Base-by-base conservation (phyloP, 2,797 vertebrate species). In the Xyrichtys novacula region DNA sequence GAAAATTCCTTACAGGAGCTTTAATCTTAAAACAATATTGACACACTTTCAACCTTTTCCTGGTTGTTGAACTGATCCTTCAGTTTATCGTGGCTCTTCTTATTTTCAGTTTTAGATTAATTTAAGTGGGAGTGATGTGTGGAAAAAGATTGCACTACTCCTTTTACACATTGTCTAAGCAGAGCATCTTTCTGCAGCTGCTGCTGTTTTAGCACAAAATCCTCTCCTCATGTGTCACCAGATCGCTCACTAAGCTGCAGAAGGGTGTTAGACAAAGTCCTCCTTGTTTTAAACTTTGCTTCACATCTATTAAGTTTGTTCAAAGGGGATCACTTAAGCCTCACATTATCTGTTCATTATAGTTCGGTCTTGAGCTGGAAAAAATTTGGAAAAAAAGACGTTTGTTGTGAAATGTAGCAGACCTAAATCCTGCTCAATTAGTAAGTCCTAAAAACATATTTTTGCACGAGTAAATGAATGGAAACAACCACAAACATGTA, bases 401-500 rank as follows among this genome's bases (percentile, higher is more conserved):
- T 16, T 61, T 31, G 19, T n/a, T n/a, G n/a, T 34, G 14, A 4
- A 47, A 7, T 48, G n/a, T 22, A 9, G 20, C 3, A 1, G 12
- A 47, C 6, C 9, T 23, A 3, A 34, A 16, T 23, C 17, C 10
- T 6, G 17, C 55, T 4, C 32, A n/a, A n/a, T n/a, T n/a, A n/a
- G n/a, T n/a, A n/a, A n/a, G n/a, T n/a, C n/a, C n/a, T n/a, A n/a
- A n/a, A n/a, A n/a, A n/a, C n/a, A n/a, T 12, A 26, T 57, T 3
- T 34, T 8, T 26, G 22, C 16, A 25, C 6, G 6, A 10, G 5
- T 10, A 23, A 53, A 44, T 57, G 34, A 71, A 50, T 34, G 22
- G 40, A 66, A 59, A 54, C 10, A 0, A 52, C 26, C 40, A 56
- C 28, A 66, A 65, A 11, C 10, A 38, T 1, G n/a, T n/a, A 10